Conservation (phyloP, 1,140 invertebrate genomes). For the Aethina tumida region DNA sequence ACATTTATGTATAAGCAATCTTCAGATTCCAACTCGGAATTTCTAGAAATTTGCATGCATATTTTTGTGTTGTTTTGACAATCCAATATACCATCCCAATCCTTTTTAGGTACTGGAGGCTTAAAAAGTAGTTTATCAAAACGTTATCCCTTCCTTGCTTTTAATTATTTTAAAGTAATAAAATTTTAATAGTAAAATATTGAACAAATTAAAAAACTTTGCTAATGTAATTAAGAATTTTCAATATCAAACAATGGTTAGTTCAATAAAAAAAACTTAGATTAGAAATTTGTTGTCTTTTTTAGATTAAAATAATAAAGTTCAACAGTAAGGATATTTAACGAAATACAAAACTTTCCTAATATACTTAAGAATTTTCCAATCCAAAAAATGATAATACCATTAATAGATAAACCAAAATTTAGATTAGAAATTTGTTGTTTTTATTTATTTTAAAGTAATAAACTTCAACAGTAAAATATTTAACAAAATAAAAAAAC, state of each 20-base stretch:
- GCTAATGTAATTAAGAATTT: too few species aligned
- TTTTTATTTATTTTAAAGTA: background rate
- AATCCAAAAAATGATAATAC: background rate
- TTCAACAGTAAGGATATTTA: too few species aligned
- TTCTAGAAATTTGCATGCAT: constrained; percentile 8
- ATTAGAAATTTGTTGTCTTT: too few species aligned
- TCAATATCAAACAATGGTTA: too few species aligned
- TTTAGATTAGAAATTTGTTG: background rate
- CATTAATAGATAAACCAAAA: background rate
- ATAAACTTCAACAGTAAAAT: background rate
- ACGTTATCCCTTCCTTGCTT: background rate
- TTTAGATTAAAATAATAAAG: too few species aligned
- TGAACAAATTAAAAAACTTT: too few species aligned
- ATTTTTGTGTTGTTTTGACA: constrained; percentile 8
- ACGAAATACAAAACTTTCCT: too few species aligned
- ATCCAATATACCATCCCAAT: constrained; percentile 9
- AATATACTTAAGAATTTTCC: background rate
- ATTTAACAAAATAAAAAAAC: background rate
- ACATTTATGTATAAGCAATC: constrained; percentile 17
- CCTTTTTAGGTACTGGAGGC: constrained; percentile 5
- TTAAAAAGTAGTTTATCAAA: constrained; percentile 3
- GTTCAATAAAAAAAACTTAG: too few species aligned
- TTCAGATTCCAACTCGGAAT: constrained; percentile 11
- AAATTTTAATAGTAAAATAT: too few species aligned
- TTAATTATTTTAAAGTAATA: background rate